Evolutionary conservation across 2,113 vertebrate species (phyloP).

Genomic region (Oriolus oriolus): DNA sequence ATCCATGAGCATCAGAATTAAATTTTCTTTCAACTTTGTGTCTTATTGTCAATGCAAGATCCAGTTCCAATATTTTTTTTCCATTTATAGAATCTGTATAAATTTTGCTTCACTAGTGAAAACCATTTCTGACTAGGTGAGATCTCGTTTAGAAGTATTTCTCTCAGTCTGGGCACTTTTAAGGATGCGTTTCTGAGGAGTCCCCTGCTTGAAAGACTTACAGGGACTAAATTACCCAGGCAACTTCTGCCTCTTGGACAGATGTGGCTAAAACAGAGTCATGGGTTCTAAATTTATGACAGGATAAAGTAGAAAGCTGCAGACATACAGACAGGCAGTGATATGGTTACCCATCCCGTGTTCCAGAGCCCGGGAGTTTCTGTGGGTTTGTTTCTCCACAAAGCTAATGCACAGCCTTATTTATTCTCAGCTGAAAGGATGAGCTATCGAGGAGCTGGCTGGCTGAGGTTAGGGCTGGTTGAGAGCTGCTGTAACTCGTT

Average conservation of each 20-base stretch:
- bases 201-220: background rate
- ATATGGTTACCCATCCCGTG: rapidly evolving
- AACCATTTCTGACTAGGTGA: background rate
- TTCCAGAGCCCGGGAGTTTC: background rate
- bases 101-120: background rate
- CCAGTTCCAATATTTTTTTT: background rate
- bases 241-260: background rate
- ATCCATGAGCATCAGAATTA: background rate
- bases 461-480: background rate
- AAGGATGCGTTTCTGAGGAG: background rate
- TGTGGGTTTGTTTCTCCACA: background rate
- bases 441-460: background rate
- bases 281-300: background rate
- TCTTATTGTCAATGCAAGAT: background rate
- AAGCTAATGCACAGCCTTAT: background rate
- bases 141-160: background rate
- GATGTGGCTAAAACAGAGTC: background rate
- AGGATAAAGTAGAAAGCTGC: background rate
- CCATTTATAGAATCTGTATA: background rate
- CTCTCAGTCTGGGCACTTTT: background rate
- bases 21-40: background rate
- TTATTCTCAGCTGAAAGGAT: background rate
- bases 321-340: rapidly evolving
- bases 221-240: background rate
- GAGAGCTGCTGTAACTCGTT: background rate